phyloP scores from a whole-genome alignment of 2,797 vertebrate genomes.

The Darevskia mixta region DNA sequence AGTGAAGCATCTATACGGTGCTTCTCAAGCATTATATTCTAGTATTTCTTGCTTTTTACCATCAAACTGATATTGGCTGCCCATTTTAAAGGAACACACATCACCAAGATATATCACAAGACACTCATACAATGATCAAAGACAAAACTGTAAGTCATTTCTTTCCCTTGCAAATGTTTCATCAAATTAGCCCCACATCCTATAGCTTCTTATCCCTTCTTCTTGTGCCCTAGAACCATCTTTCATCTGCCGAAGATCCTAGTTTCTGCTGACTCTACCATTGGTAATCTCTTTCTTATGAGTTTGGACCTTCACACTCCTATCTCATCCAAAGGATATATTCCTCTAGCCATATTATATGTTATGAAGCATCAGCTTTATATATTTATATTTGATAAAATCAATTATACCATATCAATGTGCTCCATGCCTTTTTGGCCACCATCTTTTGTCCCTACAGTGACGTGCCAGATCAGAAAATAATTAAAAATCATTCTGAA shows the following conservation, averaged over 20 bases:
- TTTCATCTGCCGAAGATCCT: not conserved
- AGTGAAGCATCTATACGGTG: not conserved
- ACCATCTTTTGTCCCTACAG: slow-evolving; percentile 74
- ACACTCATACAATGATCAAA: not conserved
- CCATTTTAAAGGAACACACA: not conserved
- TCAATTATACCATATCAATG: slow-evolving; percentile 73
- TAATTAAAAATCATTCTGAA: slow-evolving; percentile 79
- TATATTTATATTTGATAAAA: slow-evolving; percentile 68
- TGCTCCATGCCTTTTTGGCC: slow-evolving; percentile 70
- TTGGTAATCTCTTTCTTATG: slow-evolving; percentile 39
- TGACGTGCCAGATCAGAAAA: slow-evolving; percentile 79
- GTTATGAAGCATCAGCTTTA: slow-evolving; percentile 66
- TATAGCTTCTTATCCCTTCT: not conserved
- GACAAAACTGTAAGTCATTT: not conserved
- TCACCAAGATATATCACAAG: not conserved
- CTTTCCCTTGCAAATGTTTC: not conserved
- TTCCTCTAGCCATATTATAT: slow-evolving; percentile 64
- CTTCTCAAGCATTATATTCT: not conserved
- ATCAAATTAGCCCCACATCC: not conserved
- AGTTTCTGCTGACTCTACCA: slow-evolving; percentile 20
- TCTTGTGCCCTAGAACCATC: not conserved
- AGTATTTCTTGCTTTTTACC: not conserved
- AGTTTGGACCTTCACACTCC: slow-evolving; percentile 37
- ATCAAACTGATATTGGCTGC: not conserved
- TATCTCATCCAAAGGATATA: slow-evolving; percentile 60